A percentile compares a stretch with the other conserved stretches of the same genome.
Conservation (phyloP, 2,888 invertebrate genomes). For the Tortricodes alternella region DNA sequence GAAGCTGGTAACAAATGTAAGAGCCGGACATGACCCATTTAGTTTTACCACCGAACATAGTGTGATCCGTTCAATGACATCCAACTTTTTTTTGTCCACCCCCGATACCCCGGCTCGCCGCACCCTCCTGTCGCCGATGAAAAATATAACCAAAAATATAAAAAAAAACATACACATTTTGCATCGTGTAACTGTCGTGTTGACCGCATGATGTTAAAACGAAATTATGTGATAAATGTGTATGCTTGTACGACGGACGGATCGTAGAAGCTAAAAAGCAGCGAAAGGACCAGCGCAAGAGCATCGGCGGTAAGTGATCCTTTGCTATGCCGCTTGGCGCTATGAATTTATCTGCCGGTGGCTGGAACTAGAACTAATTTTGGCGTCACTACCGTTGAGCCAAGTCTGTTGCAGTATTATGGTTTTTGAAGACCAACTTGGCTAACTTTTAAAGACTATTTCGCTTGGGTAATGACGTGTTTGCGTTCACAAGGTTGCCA, state of each 20-base stretch:
- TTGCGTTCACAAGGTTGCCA: no score
- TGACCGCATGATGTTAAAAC: slow-evolving; percentile 80
- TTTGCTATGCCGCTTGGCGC: slow-evolving; percentile 70
- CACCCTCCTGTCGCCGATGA: slow-evolving; percentile 77
- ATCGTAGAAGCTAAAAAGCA: slow-evolving; percentile 96
- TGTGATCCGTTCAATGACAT: slow-evolving; percentile 81
- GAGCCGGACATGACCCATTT: slow-evolving; percentile 52
- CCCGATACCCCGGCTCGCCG: slow-evolving; percentile 74
- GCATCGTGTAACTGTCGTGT: slow-evolving; percentile 80
- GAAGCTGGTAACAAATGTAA: slow-evolving; percentile 46
- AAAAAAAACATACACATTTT: slow-evolving; percentile 70
- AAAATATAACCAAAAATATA: slow-evolving; percentile 52
- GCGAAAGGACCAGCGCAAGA: slow-evolving; percentile 89
- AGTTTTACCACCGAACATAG: slow-evolving; percentile 71
- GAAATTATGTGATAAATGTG: slow-evolving; percentile 72
- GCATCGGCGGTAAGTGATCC: slow-evolving; percentile 91
- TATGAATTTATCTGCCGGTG: neutral
- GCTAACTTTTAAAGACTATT: no score
- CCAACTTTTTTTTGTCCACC: slow-evolving; percentile 77
- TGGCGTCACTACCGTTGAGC: no score
- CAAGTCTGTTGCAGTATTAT: no score
- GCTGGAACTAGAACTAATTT: neutral
- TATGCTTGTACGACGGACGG: slow-evolving; percentile 66
- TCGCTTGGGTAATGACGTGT: no score
- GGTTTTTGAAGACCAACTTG: no score